Conservation (phyloP, 2,113 vertebrate species). For the Takifugu bimaculatus region DNA sequence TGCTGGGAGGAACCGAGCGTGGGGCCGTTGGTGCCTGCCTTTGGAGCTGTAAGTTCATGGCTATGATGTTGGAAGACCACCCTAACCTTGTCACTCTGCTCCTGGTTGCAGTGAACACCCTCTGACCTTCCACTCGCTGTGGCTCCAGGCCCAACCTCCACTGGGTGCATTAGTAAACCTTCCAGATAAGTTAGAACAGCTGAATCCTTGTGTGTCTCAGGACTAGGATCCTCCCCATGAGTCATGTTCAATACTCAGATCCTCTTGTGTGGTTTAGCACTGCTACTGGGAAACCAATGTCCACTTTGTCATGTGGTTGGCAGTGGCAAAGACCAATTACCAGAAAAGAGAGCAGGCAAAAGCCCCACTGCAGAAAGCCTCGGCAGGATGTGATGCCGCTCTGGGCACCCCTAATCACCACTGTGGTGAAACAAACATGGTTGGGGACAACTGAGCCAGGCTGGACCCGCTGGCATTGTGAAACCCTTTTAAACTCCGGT, state of each 20-base stretch:
- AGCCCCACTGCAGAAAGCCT: slow-evolving; percentile 18
- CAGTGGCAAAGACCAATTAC: slow-evolving; percentile 51
- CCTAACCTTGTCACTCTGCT: slow-evolving; percentile 82
- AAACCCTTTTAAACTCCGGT: slow-evolving; percentile 53
- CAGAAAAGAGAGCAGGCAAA: slow-evolving; percentile 38
- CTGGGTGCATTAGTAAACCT: slow-evolving; percentile 99
- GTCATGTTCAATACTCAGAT: slow-evolving; percentile 99
- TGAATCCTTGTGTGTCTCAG: slow-evolving; percentile 99
- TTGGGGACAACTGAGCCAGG: slow-evolving; percentile 53
- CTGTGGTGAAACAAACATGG: too few species aligned
- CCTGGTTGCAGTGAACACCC: slow-evolving; percentile 79
- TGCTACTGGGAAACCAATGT: slow-evolving; percentile 66
- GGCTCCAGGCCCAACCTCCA: slow-evolving; percentile 90
- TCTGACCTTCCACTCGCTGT: slow-evolving; percentile 83
- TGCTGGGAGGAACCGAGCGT: slow-evolving; percentile 86
- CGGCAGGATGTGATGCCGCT: slow-evolving; percentile 27
- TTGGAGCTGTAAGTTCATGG: slow-evolving; percentile 79
- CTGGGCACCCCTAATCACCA: slow-evolving; percentile 33
- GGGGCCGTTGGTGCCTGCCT: slow-evolving; percentile 69
- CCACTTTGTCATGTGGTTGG: slow-evolving; percentile 62
- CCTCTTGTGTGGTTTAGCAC: slow-evolving; percentile 76
- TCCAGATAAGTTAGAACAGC: slow-evolving; percentile 99
- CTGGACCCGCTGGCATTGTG: slow-evolving; percentile 57
- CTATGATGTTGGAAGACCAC: slow-evolving; percentile 80
- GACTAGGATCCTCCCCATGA: slow-evolving; percentile 99